Conservation (phyloP, 2,888 invertebrate genomes). For the Orchestes rusci region DNA sequence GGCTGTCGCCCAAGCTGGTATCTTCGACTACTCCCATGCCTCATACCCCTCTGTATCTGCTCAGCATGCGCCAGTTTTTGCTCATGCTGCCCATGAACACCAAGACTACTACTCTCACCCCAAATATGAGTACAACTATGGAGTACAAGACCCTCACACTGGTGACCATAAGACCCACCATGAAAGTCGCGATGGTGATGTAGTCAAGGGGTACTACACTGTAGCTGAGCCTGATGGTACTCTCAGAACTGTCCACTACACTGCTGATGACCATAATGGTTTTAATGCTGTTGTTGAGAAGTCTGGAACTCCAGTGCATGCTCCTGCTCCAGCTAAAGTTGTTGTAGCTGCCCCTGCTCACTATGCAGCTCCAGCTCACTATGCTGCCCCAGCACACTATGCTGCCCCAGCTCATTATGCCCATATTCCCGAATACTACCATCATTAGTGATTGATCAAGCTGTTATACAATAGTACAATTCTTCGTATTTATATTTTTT, state of each 20-base stretch:
- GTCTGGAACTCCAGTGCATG: slow-evolving; percentile 49
- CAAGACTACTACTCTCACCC: slow-evolving; percentile 44
- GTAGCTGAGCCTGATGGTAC: slow-evolving; percentile 36
- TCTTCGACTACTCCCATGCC: slow-evolving; percentile 12
- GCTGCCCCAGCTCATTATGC: slow-evolving; percentile 18
- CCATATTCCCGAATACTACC: no score
- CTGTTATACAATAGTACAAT: no score
- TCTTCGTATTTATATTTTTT: no score
- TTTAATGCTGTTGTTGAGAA: slow-evolving; percentile 55
- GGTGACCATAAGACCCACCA: slow-evolving; percentile 47
- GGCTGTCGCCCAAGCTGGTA: slow-evolving; percentile 21
- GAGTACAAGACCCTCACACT: slow-evolving; percentile 54
- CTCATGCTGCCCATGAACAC: slow-evolving; percentile 14
- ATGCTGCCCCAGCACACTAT: slow-evolving; percentile 9
- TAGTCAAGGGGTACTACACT: slow-evolving; percentile 43
- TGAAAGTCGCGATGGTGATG: slow-evolving; percentile 52
- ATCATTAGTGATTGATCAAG: no score
- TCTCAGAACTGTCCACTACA: slow-evolving; percentile 35
- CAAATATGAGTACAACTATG: slow-evolving; percentile 51
- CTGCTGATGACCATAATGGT: slow-evolving; percentile 35
- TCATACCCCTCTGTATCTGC: slow-evolving; percentile 27
- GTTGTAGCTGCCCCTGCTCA: slow-evolving; percentile 9
- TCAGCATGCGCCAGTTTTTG: slow-evolving; percentile 16
- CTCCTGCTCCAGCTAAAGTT: slow-evolving; percentile 23
- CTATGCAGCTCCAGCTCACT: slow-evolving; percentile 17